phyloP scores from a whole-genome alignment of 2,113 vertebrate genomes.

The Pomatorhinus ruficollis region DNA sequence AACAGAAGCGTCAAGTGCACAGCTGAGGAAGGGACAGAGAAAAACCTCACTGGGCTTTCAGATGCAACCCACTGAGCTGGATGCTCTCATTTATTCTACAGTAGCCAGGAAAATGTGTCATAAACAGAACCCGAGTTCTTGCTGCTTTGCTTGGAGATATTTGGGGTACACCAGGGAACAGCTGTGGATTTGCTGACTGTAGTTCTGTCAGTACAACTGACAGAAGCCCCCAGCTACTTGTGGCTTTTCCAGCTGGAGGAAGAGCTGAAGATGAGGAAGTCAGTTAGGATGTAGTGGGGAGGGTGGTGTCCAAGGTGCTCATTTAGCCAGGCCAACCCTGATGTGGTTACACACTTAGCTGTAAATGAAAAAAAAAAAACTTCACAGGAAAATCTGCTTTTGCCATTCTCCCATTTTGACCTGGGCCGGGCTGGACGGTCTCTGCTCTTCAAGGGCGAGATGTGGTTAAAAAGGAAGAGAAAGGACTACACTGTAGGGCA shows the following conservation, averaged over 20 bases:
- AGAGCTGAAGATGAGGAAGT: background rate
- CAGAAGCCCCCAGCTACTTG: background rate
- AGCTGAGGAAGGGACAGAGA: background rate
- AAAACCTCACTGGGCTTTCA: background rate
- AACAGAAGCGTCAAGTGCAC: background rate
- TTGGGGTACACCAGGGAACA: background rate
- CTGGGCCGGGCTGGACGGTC: background rate
- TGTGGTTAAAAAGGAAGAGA: background rate
- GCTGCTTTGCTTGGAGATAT: background rate
- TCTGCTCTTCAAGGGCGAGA: background rate
- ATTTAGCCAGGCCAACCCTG: background rate
- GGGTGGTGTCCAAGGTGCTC: background rate
- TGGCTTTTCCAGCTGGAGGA: background rate
- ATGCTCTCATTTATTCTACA: background rate
- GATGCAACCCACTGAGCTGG: background rate
- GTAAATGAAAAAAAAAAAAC: background rate
- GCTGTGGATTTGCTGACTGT: background rate
- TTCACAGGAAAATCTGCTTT: background rate
- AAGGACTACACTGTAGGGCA: background rate
- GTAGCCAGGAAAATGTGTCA: background rate
- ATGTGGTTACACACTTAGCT: background rate
- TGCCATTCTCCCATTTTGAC: background rate
- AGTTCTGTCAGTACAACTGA: background rate
- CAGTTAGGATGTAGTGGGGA: background rate
- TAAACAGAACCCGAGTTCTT: background rate